These are phyloP conservation scores for Heliconius congener DNA, from an alignment of 1,140 invertebrate species.

Conservation along the genomic window DNA sequence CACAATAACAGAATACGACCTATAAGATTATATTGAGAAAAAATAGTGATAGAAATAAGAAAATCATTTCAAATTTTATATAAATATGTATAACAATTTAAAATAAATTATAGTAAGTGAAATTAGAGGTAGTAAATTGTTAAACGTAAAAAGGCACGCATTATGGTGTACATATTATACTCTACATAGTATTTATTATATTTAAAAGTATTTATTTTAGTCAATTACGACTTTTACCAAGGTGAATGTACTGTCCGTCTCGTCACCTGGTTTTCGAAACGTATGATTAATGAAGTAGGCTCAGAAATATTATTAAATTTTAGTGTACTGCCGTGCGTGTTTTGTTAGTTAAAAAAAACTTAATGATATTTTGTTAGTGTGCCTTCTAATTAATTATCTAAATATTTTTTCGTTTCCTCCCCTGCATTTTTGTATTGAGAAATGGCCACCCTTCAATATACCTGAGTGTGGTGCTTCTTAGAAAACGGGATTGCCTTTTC, in stretches of 20 bases:
- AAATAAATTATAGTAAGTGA: not conserved
- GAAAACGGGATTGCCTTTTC: constrained; percentile 38
- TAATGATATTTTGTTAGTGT: no score
- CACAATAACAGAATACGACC: not conserved
- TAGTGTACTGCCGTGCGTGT: no score
- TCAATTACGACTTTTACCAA: not conserved
- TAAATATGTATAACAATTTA: not conserved
- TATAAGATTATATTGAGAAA: not conserved
- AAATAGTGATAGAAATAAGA: not conserved
- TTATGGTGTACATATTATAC: no score
- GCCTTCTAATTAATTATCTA: no score
- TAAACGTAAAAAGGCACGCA: no score
- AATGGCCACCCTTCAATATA: constrained; percentile 26
- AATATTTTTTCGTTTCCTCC: not conserved
- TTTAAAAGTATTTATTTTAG: not conserved
- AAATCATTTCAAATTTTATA: not conserved
- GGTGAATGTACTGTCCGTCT: not conserved
- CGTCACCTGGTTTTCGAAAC: not conserved
- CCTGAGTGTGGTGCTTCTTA: constrained; percentile 31
- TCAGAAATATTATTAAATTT: not conserved
- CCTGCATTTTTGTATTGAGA: not conserved
- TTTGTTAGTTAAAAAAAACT: no score
- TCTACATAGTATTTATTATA: not conserved
- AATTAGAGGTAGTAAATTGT: not conserved
- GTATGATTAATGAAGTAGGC: not conserved